Evolutionary conservation across 2,888 invertebrate genomes (phyloP).

Genomic region (Leptinotarsa rubiginosa): DNA sequence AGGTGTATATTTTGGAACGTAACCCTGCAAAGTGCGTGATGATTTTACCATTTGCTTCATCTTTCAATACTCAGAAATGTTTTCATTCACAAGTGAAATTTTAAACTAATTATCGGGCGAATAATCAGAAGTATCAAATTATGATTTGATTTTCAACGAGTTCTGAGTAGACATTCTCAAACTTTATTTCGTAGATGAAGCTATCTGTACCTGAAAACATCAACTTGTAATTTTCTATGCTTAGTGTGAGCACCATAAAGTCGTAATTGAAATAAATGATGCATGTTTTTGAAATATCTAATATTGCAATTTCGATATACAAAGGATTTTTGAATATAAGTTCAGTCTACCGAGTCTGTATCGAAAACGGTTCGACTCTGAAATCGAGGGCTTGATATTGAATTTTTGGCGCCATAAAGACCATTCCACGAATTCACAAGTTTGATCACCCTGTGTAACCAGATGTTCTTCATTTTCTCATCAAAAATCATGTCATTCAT

Average conservation of each 20-base stretch:
- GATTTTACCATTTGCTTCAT: not conserved
- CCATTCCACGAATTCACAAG: not conserved
- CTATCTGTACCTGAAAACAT: constrained; percentile 36
- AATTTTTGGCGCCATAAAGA: constrained; percentile 7
- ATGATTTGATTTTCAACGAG: constrained; percentile 12
- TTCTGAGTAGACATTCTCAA: constrained; percentile 56
- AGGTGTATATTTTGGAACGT: too few species aligned
- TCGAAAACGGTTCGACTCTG: constrained; percentile 31
- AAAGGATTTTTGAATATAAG: constrained; percentile 44
- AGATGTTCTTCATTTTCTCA: constrained; percentile 10
- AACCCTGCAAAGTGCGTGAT: too few species aligned
- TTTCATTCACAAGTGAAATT: not conserved
- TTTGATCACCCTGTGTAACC: constrained; percentile 1
- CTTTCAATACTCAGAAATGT: not conserved
- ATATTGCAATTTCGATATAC: constrained; percentile 42
- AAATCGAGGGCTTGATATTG: too few species aligned
- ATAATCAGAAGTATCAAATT: constrained; percentile 52
- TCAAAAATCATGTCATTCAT: constrained; percentile 41
- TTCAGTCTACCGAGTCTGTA: constrained; percentile 34
- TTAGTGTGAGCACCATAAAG: constrained; percentile 36
- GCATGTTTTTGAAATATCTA: too few species aligned
- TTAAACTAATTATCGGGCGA: not conserved
- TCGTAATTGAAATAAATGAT: constrained; percentile 46
- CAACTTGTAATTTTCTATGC: constrained; percentile 33
- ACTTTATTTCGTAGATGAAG: constrained; percentile 47